Conservation (phyloP, 1,140 invertebrate species). For the Latrodectus geometricus region DNA sequence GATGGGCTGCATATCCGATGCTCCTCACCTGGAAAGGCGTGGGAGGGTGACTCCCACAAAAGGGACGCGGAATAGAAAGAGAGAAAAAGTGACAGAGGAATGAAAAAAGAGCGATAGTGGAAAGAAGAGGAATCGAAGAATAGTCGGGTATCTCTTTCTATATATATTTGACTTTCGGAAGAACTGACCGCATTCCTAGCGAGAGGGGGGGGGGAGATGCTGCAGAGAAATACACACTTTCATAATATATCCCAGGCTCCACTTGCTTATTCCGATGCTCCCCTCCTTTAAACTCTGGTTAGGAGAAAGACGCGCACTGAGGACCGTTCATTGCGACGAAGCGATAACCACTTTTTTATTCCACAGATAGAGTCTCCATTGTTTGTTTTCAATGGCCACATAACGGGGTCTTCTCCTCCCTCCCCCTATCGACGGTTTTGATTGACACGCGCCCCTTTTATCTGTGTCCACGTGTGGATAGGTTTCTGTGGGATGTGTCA, state of each 20-base stretch:
- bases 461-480: conserved; percentile 7
- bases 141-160: not conserved
- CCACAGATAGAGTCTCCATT: conserved; percentile 50
- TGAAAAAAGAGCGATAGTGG: too few species aligned
- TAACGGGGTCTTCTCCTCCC: not conserved
- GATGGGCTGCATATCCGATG: conserved; percentile 36
- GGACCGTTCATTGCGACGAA: not conserved
- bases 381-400: conserved; percentile 54
- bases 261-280: not conserved
- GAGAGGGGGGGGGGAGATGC: not conserved
- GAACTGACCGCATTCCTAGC: conserved; percentile 44
- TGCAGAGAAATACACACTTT: not conserved
- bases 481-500: conserved; percentile 38
- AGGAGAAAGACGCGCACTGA: not conserved
- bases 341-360: conserved; percentile 40
- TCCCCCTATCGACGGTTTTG: not conserved
- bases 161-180: conserved; percentile 19
- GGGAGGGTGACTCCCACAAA: not conserved
- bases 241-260: too few species aligned
- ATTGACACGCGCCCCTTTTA: conserved; percentile 22
- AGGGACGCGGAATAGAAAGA: not conserved
- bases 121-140: not conserved
- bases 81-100: not conserved
- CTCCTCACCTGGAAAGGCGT: too few species aligned
- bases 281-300: not conserved